Evolutionary conservation across 2,113 vertebrate species (phyloP).

Genomic region (Oryzias javanicus): DNA sequence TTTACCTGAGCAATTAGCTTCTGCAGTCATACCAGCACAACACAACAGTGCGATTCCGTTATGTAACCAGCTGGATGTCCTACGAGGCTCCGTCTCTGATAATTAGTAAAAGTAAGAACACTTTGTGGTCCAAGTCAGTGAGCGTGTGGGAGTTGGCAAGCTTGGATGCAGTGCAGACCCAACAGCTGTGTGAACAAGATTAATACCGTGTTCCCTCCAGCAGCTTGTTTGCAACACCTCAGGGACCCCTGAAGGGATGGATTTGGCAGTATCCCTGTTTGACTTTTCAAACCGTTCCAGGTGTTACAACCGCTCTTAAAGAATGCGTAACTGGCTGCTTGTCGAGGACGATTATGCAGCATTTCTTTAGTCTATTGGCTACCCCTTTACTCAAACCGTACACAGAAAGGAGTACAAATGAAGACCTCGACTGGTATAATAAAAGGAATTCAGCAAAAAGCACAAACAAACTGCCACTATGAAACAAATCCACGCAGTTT

Average conservation of each 20-base stretch:
- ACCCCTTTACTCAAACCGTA: slow-evolving; percentile 12
- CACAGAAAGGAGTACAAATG: background rate
- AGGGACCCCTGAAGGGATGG: slow-evolving; percentile 21
- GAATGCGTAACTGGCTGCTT: too few relatives aligned
- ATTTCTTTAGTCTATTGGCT: too few relatives aligned
- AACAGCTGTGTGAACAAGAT: slow-evolving; percentile 31
- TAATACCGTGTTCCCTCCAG: slow-evolving; percentile 12
- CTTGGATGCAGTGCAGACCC: slow-evolving; percentile 23
- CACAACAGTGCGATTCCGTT: background rate
- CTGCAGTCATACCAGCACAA: too few relatives aligned
- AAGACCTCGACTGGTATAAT: background rate
- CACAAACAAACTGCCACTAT: too few relatives aligned
- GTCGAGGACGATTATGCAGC: too few relatives aligned
- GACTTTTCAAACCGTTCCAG: slow-evolving; percentile 24
- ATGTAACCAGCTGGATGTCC: slow-evolving; percentile 8
- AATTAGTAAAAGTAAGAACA: slow-evolving; percentile 10
- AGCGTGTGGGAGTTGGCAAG: slow-evolving; percentile 44
- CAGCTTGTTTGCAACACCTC: slow-evolving; percentile 27
- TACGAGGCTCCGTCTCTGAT: slow-evolving; percentile 12
- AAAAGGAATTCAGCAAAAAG: background rate
- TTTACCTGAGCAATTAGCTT: too few relatives aligned
- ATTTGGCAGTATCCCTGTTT: slow-evolving; percentile 21
- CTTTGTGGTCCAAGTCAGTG: slow-evolving; percentile 12
- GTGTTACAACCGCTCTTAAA: slow-evolving; percentile 17
- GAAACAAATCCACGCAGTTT: too few relatives aligned